Conservation (phyloP, 2,113 vertebrate species). For the Labeo rohita region DNA sequence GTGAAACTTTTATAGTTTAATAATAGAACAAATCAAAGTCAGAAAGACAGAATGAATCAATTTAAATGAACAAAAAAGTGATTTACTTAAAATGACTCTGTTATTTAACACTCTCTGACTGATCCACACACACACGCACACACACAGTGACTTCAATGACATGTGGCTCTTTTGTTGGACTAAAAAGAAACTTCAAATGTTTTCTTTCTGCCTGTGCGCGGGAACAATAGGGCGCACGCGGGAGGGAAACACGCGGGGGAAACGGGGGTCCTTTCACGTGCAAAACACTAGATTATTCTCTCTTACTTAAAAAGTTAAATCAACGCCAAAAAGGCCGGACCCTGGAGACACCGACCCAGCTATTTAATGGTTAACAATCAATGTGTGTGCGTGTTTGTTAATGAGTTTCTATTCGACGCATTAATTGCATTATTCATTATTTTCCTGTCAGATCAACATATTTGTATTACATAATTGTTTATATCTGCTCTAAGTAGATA, state of each 20-base stretch:
- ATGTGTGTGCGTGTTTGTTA: background rate
- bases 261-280: slow-evolving; percentile 71
- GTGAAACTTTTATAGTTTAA: background rate
- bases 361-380: slow-evolving; percentile 34
- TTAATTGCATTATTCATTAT: background rate
- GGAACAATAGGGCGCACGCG: slow-evolving; percentile 59
- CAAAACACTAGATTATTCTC: slow-evolving; percentile 62
- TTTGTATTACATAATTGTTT: background rate
- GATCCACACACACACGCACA: background rate
- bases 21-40: background rate
- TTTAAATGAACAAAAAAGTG: background rate
- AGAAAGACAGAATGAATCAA: background rate
- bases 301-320: slow-evolving; percentile 49
- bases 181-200: slow-evolving; percentile 67
- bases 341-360: slow-evolving; percentile 5
- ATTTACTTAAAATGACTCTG: background rate
- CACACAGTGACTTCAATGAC: slow-evolving; percentile 65
- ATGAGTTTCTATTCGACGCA: background rate
- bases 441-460: background rate
- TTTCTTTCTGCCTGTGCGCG: slow-evolving; percentile 57
- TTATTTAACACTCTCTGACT: background rate
- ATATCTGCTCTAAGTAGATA: background rate
- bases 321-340: slow-evolving; percentile 19
- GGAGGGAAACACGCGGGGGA: slow-evolving; percentile 64
- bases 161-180: slow-evolving; percentile 58